Base-by-base conservation (phyloP, 2,113 vertebrate genomes). In the Jaculus jaculus region DNA sequence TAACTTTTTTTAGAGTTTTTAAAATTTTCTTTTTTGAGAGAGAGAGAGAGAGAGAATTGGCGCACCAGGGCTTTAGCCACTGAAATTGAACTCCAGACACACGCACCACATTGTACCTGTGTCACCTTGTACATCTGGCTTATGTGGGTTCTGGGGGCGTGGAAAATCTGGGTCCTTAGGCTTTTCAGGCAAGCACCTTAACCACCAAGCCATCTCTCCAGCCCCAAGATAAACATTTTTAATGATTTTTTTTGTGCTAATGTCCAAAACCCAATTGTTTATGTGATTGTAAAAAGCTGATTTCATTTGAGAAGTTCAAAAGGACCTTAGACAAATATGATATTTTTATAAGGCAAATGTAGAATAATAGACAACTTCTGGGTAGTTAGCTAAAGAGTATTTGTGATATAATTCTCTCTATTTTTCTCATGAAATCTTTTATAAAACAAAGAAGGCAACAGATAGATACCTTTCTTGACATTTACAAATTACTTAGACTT, bases 341-440 rank as follows among this genome's bases (percentile, higher is more conserved):
- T 21, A 47, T 21, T 26, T 75, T 13, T 28, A 18, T n/a, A 2
- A 68, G 34, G 42, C 24, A 39, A 32, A 42, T 26, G 5, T 0
- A 3, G 9, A 6, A 0, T 26, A 13, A 42, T 15, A 15, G 42
- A 23, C 26, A 5, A 61, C 47, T 10, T 7, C 34, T 9, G 58
- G 5, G 42, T 1, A 2, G 37, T 1, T 26, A 77, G 65, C 24
- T 2, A 16, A 0, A 2, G 13, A 2, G 0, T 1, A 2, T 32
- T 8, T 13, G 12, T 24, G 5, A 0, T 3, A 2, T 13, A 37
- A 0, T 0, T 28, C 60, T 42, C 60, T 13, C 4, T 17, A 0
- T 23, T 30, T 77, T 32, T 28, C 69, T 61, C 3, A 20, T 47
- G 37, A 69, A 68, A 8, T 16, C 15, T 32, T 58, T 83, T 37